Base-by-base conservation (phyloP, 2,113 vertebrate genomes). In the Sminthopsis crassicaudata region DNA sequence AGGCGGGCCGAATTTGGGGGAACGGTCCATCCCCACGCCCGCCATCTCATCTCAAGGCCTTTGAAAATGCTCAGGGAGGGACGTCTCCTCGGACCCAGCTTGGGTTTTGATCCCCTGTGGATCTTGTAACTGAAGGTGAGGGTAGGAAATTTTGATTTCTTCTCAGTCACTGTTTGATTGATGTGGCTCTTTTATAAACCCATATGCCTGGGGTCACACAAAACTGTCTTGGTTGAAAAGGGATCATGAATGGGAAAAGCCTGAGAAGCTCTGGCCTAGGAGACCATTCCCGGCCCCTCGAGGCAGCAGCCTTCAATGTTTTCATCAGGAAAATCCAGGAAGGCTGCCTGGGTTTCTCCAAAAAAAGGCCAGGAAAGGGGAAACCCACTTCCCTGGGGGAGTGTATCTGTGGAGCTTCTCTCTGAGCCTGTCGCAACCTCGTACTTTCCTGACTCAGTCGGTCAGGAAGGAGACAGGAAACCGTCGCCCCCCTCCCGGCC, bases 401-500 rank as follows among this genome's bases (percentile, higher is more conserved):
- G 84, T 89, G 92, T 51, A 26, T 94, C 92, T 90, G n/a, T 54
- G 53, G 42, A 2, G 48, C 19, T 53, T 55, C 91, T 93, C 95
- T 89, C 92, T 96, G 76, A 90, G 95, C 76, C 92, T 98, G 98
- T 97, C 98, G 98, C 98, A 98, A 99, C 98, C 98, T 98, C 99
- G 99, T 99, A 98, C 97, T 99, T 99, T 99, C 98, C 97, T 97
- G 98, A 97, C 98, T 97, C 98, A 96, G 96, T 98, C 98, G 98
- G 98, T 99, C 99, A 99, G 99, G 99, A 99, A 99, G 99, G 99
- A 99, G 99, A 99, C 99, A 99, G 99, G 99, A 99, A 99, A 98
- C 99, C 99, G 98, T 99, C 99, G 99, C 99, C 99, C 99, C 99
- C 98, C 98, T 99, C 98, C 97, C 97, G 98, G 98, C 99, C 99